phyloP scores from a whole-genome alignment of 2,888 invertebrate species.

The Andrena flavipes region DNA sequence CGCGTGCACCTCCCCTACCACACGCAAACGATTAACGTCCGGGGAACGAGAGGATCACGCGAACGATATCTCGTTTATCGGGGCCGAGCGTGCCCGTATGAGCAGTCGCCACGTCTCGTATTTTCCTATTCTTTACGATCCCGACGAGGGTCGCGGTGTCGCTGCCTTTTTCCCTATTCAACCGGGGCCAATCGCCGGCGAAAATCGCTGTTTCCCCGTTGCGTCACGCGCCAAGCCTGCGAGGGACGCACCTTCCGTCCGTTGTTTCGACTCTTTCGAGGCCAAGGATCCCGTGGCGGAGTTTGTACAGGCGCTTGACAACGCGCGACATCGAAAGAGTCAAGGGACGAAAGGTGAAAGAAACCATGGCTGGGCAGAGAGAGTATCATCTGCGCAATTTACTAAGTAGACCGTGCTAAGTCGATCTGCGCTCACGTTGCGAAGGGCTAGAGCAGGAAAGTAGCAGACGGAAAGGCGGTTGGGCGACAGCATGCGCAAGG shows the following conservation, averaged over 20 bases:
- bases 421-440: background rate
- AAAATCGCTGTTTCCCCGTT: slow-evolving; percentile 10
- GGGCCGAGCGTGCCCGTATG: slow-evolving; percentile 53
- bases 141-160: slow-evolving; percentile 9
- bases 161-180: slow-evolving; percentile 9
- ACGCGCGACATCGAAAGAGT: background rate
- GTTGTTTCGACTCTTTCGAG: background rate
- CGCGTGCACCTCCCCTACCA: slow-evolving; percentile 53
- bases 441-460: background rate
- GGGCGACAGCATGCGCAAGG: slow-evolving; percentile 15
- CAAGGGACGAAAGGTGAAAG: background rate
- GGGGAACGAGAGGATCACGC: slow-evolving; percentile 53
- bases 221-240: background rate
- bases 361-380: too few relatives aligned
- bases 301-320: background rate
- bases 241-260: background rate
- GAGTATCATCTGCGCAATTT: too few relatives aligned
- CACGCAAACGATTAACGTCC: slow-evolving; percentile 65
- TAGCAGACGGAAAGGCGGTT: background rate
- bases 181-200: slow-evolving; percentile 8
- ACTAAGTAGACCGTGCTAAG: too few relatives aligned
- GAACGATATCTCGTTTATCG: slow-evolving; percentile 60
- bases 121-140: slow-evolving; percentile 55
- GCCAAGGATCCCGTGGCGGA: background rate
- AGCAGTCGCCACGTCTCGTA: slow-evolving; percentile 52